Percentiles rank a stretch among this genome's conserved stretches.
Evolutionary conservation across 1,140 invertebrate species (phyloP).

Genomic region (Lepidotrigona ventralis): DNA sequence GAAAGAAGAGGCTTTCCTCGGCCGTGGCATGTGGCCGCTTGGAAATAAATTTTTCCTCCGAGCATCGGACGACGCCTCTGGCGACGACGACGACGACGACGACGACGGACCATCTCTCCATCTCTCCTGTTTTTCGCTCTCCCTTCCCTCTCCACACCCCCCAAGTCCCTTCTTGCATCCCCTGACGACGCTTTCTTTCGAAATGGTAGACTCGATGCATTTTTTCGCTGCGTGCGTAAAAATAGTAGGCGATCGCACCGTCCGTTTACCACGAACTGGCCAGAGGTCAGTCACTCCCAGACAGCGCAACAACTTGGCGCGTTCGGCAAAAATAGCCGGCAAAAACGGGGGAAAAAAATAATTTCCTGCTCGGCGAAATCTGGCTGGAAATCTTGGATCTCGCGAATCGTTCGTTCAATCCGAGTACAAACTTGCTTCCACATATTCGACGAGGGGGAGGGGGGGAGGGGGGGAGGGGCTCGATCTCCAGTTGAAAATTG

Average conservation of each 20-base stretch:
- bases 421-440: too few species aligned
- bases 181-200: slow-evolving; percentile 57
- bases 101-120: slow-evolving; percentile 37
- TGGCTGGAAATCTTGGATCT: slow-evolving; percentile 44
- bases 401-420: too few species aligned
- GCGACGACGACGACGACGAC: slow-evolving; percentile 35
- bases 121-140: neutral
- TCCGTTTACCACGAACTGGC: slow-evolving; percentile 72
- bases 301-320: slow-evolving; percentile 56
- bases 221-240: slow-evolving; percentile 77
- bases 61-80: slow-evolving; percentile 26
- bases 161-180: neutral
- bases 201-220: slow-evolving; percentile 72
- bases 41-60: slow-evolving; percentile 58
- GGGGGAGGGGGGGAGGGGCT: too few species aligned
- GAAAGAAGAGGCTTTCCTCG: slow-evolving; percentile 42
- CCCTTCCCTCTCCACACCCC: neutral
- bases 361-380: slow-evolving; percentile 63
- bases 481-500: too few species aligned
- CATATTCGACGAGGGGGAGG: too few species aligned
- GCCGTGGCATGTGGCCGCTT: slow-evolving; percentile 50
- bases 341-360: slow-evolving; percentile 72
- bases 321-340: slow-evolving; percentile 75
- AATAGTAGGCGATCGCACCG: slow-evolving; percentile 74
- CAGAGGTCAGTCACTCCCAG: slow-evolving; percentile 80